These are phyloP conservation scores for Eristalinus sepulchralis DNA, from an alignment of 2,888 invertebrate species.

Conservation along the genomic window DNA sequence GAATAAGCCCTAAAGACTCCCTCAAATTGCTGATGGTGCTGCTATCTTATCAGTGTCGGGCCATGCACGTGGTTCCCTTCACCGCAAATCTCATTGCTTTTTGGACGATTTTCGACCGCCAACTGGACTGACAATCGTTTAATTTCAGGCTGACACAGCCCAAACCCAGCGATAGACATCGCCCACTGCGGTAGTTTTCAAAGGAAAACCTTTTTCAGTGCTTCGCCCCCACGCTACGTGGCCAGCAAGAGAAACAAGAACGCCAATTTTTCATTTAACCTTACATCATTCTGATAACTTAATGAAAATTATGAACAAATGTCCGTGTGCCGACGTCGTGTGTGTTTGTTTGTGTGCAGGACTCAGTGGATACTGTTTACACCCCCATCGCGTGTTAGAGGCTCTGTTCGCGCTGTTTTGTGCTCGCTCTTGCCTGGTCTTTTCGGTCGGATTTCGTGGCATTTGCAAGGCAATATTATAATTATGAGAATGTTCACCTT, in stretches of 20 bases:
- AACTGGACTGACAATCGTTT: conserved; percentile 9
- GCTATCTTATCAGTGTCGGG: neutral
- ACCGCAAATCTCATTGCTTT: neutral
- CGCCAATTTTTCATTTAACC: conserved; percentile 57
- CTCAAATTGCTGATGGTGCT: neutral
- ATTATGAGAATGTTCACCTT: conserved; percentile 56
- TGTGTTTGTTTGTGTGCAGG: conserved; percentile 4
- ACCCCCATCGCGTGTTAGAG: conserved; percentile 49
- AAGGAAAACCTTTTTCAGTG: neutral
- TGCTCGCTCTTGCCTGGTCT: neutral
- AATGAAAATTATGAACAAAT: conserved; percentile 32
- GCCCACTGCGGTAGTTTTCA: neutral
- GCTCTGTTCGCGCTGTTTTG: conserved; percentile 15
- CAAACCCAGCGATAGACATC: neutral
- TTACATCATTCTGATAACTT: conserved; percentile 45
- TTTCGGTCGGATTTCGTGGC: conserved; percentile 17
- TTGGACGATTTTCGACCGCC: neutral
- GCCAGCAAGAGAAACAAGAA: conserved; percentile 7
- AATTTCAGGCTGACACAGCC: neutral
- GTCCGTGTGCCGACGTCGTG: neutral
- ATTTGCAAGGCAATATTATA: conserved; percentile 46
- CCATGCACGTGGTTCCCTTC: neutral
- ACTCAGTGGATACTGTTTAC: conserved; percentile 20
- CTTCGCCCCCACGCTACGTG: neutral
- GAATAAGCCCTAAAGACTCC: neutral